A percentile compares a stretch with the other conserved stretches of the same genome.
Conservation (phyloP, 2,888 invertebrate genomes). For the Sphaeridia pumilis region DNA sequence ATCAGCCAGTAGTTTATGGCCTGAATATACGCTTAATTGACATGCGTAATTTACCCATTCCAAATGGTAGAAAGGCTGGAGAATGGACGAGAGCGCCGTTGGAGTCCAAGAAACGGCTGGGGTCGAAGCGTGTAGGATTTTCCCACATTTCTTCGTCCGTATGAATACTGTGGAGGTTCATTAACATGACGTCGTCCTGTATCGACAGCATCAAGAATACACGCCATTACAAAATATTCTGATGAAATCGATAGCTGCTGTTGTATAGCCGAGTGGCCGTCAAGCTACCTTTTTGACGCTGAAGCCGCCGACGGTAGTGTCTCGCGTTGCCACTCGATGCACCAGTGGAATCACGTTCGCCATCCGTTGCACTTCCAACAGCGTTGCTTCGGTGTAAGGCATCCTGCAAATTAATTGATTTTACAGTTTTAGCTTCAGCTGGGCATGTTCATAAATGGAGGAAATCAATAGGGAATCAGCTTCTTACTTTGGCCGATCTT, state of each 20-base stretch:
- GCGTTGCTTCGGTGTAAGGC: constrained; percentile 29
- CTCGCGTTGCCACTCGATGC: constrained; percentile 24
- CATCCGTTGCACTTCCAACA: constrained; percentile 27
- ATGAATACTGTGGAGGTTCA: constrained; percentile 29
- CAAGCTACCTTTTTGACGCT: constrained; percentile 21
- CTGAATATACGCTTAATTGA: background rate
- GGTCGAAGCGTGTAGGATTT: constrained; percentile 20
- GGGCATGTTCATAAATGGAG: too few species aligned
- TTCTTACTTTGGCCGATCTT: constrained; percentile 16
- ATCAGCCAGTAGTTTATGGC: background rate
- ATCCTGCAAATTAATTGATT: constrained; percentile 16
- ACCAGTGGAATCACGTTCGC: constrained; percentile 31
- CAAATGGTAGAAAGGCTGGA: constrained; percentile 27
- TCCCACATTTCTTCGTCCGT: constrained; percentile 22
- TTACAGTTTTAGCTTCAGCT: background rate
- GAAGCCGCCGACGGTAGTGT: constrained; percentile 24
- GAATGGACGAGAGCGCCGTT: constrained; percentile 17
- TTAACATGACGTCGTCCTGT: constrained; percentile 26
- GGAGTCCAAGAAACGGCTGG: constrained; percentile 25
- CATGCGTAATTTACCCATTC: constrained; percentile 24
- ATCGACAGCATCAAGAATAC: background rate
- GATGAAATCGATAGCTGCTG: background rate
- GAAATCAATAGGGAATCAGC: background rate
- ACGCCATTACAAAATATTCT: background rate
- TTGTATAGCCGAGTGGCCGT: background rate